Percentiles rank a stretch among this genome's conserved stretches.
Evolutionary conservation across 2,888 invertebrate genomes (phyloP).

Genomic region (Resseliella maxima): DNA sequence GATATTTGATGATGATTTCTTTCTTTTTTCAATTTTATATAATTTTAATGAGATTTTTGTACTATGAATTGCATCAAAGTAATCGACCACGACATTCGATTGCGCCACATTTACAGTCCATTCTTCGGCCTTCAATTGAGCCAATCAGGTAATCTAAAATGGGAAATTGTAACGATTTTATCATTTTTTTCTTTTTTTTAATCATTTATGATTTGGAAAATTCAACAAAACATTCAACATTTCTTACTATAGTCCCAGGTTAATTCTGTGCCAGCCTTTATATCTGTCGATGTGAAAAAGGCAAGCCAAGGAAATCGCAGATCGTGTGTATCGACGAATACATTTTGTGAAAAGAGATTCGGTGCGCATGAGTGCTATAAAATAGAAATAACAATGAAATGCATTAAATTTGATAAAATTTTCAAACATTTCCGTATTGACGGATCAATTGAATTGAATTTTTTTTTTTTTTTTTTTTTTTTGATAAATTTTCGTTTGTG

Average conservation of each 20-base stretch:
- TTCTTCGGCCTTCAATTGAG: not conserved
- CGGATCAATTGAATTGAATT: too few relatives aligned
- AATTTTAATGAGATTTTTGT: not conserved
- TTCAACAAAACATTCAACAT: not conserved
- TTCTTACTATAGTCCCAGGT: not conserved
- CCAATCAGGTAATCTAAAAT: not conserved
- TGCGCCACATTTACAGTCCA: not conserved
- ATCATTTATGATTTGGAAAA: too few relatives aligned
- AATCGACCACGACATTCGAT: not conserved
- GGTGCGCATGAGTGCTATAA: conserved; percentile 37
- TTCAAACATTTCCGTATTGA: too few relatives aligned
- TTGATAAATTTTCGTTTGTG: not conserved
- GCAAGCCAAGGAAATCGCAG: not conserved
- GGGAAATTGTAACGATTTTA: too few relatives aligned
- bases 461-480: too few relatives aligned
- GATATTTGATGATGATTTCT: too few relatives aligned
- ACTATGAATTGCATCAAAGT: not conserved
- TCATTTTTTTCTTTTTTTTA: too few relatives aligned
- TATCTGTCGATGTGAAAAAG: not conserved
- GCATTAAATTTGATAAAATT: too few relatives aligned
- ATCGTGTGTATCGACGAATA: conserved; percentile 33
- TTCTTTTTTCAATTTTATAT: too few relatives aligned
- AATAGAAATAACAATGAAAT: too few relatives aligned
- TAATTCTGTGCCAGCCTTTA: not conserved
- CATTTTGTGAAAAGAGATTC: not conserved